Evolutionary conservation across 2,797 vertebrate genomes (phyloP).

Genomic region (Lateolabrax maculatus): DNA sequence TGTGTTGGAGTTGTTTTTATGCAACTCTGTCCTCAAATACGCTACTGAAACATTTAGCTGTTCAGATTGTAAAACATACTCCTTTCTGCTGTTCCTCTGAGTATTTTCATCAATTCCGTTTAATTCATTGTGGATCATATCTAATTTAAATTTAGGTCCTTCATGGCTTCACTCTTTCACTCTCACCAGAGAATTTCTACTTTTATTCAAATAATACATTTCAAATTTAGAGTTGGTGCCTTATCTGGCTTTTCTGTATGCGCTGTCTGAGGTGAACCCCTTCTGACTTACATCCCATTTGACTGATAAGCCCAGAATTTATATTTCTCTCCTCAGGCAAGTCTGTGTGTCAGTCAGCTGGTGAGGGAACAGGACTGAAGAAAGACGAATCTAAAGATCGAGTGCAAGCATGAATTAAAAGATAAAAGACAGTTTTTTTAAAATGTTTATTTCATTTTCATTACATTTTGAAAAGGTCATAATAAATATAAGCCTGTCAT

Average conservation of each 20-base stretch:
- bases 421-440: conserved; percentile 57
- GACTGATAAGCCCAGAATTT: conserved; percentile 72
- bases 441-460: conserved; percentile 62
- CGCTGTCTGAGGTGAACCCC: conserved; percentile 47
- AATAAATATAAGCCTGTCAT: conserved; percentile 41
- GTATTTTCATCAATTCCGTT: conserved; percentile 13
- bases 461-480: conserved; percentile 55
- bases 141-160: conserved; percentile 28
- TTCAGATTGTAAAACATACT: not conserved
- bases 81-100: conserved; percentile 9
- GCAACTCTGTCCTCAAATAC: conserved; percentile 2
- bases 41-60: conserved; percentile 11
- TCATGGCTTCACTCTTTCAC: conserved; percentile 5
- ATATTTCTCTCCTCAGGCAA: conserved; percentile 46
- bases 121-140: conserved; percentile 31
- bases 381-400: conserved; percentile 48
- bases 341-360: conserved; percentile 24
- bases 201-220: conserved; percentile 38
- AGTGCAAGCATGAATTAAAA: conserved; percentile 61
- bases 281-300: conserved; percentile 62
- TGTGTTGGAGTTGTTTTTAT: conserved; percentile 28
- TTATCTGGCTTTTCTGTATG: conserved; percentile 46
- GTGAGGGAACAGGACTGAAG: not conserved
- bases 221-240: conserved; percentile 39
- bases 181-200: not conserved